phyloP scores from a whole-genome alignment of 2,797 vertebrate genomes.

The Hypotaenidia philippensis region DNA sequence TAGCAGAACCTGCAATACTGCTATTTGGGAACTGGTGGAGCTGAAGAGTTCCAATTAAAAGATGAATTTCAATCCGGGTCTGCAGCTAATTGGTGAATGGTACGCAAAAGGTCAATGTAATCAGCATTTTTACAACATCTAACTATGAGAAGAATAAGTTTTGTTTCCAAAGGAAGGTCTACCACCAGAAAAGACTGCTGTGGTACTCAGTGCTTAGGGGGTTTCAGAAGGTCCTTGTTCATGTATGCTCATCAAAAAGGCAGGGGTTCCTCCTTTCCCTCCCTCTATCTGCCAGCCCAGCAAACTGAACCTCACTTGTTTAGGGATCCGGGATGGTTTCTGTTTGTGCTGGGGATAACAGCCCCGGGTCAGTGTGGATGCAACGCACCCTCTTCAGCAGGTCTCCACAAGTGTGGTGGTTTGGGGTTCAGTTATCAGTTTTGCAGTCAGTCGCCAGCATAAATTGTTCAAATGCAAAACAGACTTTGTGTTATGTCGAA shows the following conservation, averaged over 20 bases:
- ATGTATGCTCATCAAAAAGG: background rate
- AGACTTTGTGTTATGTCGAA: background rate
- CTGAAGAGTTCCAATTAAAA: background rate
- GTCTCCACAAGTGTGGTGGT: background rate
- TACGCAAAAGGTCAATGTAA: background rate
- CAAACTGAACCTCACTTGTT: background rate
- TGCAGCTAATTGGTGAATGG: background rate
- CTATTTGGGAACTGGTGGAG: background rate
- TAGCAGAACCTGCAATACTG: background rate
- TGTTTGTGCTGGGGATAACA: background rate
- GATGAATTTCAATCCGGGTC: background rate
- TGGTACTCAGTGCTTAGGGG: background rate
- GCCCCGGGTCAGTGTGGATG: background rate
- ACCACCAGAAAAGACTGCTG: background rate
- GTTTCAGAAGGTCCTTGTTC: background rate
- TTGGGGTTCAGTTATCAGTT: background rate
- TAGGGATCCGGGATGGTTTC: background rate
- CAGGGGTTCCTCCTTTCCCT: background rate
- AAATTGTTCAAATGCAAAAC: background rate
- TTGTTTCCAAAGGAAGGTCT: background rate
- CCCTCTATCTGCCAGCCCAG: background rate
- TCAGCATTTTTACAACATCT: background rate
- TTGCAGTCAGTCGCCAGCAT: background rate
- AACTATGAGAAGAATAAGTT: background rate
- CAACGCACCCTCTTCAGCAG: background rate